Evolutionary conservation across 1,140 invertebrate species (phyloP).

Genomic region (Drosophila grimshawi): DNA sequence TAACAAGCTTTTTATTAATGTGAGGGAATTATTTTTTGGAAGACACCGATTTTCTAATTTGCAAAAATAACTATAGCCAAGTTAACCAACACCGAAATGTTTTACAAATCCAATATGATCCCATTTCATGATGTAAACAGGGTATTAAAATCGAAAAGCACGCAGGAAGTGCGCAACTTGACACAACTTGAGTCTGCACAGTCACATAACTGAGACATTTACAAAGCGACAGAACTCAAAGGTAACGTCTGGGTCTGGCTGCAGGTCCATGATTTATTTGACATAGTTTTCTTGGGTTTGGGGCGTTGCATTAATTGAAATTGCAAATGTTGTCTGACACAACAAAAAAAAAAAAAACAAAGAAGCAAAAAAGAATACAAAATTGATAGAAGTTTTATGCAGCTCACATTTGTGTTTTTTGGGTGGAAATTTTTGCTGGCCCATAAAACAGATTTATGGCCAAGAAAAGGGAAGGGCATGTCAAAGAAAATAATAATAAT

Average conservation of each 20-base stretch:
- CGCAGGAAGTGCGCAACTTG: slow-evolving; percentile 67
- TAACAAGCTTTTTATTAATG: too few relatives aligned
- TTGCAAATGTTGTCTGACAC: slow-evolving; percentile 67
- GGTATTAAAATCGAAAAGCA: slow-evolving; percentile 1
- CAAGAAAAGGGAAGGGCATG: slow-evolving; percentile 53
- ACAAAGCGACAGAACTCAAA: slow-evolving; percentile 39
- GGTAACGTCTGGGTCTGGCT: not conserved
- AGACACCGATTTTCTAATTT: too few relatives aligned
- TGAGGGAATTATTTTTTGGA: too few relatives aligned
- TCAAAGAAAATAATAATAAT: slow-evolving; percentile 5
- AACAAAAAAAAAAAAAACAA: slow-evolving; percentile 16
- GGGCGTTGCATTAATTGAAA: slow-evolving; percentile 82
- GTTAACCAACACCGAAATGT: too few relatives aligned
- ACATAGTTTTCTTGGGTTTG: slow-evolving; percentile 61
- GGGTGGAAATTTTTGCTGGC: slow-evolving; percentile 50
- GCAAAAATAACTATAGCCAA: too few relatives aligned
- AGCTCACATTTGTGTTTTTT: slow-evolving; percentile 32
- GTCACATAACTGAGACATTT: slow-evolving; percentile 48
- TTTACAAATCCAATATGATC: not conserved
- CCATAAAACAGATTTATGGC: slow-evolving; percentile 56
- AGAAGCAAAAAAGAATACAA: not conserved
- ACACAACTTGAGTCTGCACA: slow-evolving; percentile 26
- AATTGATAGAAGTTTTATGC: slow-evolving; percentile 77
- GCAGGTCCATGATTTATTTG: slow-evolving; percentile 73
- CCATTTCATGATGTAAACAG: not conserved